These are phyloP conservation scores for Lucifuga dentata DNA, from an alignment of 2,113 vertebrate species.

Conservation along the genomic window DNA sequence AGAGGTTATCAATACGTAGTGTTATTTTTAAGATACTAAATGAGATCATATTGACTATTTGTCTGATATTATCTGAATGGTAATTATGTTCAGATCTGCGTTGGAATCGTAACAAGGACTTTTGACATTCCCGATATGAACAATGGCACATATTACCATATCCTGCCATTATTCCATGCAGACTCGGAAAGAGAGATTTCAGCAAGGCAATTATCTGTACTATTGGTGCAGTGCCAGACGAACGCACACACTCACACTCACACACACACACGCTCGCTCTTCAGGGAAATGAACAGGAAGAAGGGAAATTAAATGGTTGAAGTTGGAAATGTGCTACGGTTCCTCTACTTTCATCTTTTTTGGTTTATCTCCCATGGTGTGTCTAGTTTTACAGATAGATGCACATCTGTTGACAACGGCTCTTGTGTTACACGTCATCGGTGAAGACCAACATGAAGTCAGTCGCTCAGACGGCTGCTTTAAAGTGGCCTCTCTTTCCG, in stretches of 20 bases:
- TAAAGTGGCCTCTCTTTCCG: constrained; percentile 3
- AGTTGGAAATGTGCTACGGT: constrained; percentile 29
- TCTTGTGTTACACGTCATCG: constrained; percentile 38
- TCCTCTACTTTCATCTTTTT: constrained; percentile 52
- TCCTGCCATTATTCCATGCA: constrained; percentile 45
- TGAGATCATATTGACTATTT: constrained; percentile 35
- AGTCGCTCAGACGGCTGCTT: constrained; percentile 35
- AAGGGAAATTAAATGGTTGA: constrained; percentile 44
- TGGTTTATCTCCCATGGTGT: constrained; percentile 49
- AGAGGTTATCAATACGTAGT: constrained; percentile 13
- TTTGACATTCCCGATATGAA: constrained; percentile 44
- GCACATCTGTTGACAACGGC: constrained; percentile 57
- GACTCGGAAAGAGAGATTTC: constrained; percentile 13
- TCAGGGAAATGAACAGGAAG: constrained; percentile 53
- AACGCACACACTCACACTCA: constrained; percentile 22
- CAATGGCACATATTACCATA: not conserved
- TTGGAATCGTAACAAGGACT: constrained; percentile 2
- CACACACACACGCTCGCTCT: constrained; percentile 17
- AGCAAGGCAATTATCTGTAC: constrained; percentile 51
- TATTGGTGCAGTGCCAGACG: constrained; percentile 43
- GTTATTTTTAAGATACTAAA: constrained; percentile 45
- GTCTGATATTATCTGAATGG: constrained; percentile 31
- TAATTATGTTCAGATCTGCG: not conserved
- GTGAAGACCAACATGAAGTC: constrained; percentile 38
- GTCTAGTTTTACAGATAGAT: constrained; percentile 45